Evolutionary conservation across 2,888 invertebrate genomes (phyloP), one percentile per base, ranked within the genome.

Genomic region (Tachina lurida): DNA sequence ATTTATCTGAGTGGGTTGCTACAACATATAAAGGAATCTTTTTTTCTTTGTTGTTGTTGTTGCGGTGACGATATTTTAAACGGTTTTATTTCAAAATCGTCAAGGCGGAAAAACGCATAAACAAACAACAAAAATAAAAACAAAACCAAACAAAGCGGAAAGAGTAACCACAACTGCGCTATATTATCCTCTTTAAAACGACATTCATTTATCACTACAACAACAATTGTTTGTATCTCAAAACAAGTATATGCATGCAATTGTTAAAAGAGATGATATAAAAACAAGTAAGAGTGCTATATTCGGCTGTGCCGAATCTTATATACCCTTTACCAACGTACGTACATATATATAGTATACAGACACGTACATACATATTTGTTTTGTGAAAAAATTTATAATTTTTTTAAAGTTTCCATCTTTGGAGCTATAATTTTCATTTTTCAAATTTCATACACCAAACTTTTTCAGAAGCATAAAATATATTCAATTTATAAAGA

Each of bases 11-110:
- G 47, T 60, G 19, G 68, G 5, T 31, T 43, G 8, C 13, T 52
- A 22, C 10, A 39, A 49, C 5, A 7, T 13, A 71, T 74, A 70
- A 65, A 73, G 58, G 58, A 83, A 56, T 68, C 49, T 5, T 7
- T 7, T 31, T 31, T 31, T 31, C 17, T 58, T 49, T 67, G 47
- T 8, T 49, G 4, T 78, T 74, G 68, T 49, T 70, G 67, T 83
- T 67, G 9, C 49, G 60, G 56, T 82, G 77, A 74, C 74, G 78
- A 73, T 84, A 76, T 84, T 75, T 81, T 77, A 76, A 82, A 84
- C 81, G 84, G 87, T 89, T 91, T 90, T 90, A 89, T 91, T 90
- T 90, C n/a, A 88, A 91, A 91, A 91, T 91, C 90, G 91, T 89
- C 89, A 89, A 89, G 87, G 88, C 88, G 88, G 83, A 89, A 88